Conservation (phyloP, 2,797 vertebrate genomes). For the Cyprinodon diabolis region DNA sequence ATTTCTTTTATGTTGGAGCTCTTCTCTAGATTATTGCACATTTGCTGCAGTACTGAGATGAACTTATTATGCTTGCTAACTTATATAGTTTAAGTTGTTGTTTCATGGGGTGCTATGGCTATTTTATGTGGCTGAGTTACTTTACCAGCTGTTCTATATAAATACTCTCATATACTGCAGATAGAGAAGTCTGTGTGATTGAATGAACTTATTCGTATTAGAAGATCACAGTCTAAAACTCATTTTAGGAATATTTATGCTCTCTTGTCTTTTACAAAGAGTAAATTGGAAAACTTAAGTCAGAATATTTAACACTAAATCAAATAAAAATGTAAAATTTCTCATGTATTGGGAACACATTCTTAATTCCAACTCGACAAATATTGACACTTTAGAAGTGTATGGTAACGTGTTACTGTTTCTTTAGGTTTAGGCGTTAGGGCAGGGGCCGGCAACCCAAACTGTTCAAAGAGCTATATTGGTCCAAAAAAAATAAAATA, state of each 20-base stretch:
- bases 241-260: background rate
- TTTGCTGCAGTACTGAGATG: background rate
- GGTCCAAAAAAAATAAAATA: too few species aligned
- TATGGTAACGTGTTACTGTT: too few species aligned
- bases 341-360: too few species aligned
- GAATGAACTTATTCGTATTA: constrained; percentile 4
- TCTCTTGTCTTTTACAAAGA: background rate
- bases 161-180: background rate
- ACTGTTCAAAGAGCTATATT: too few species aligned
- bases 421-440: too few species aligned
- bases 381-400: too few species aligned
- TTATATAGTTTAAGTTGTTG: constrained; percentile 16
- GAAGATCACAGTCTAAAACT: background rate
- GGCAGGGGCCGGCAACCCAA: too few species aligned
- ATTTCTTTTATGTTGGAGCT: background rate
- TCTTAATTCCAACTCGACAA: too few species aligned
- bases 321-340: too few species aligned
- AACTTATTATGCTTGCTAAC: constrained; percentile 10
- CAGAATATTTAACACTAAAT: background rate
- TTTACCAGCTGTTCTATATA: constrained; percentile 11
- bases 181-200: constrained; percentile 5
- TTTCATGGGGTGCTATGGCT: constrained; percentile 14
- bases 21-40: background rate
- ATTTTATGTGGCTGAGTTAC: constrained; percentile 5
- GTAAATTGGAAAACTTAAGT: background rate